Percentiles rank a stretch among this genome's conserved stretches.
Conservation (phyloP, 2,113 vertebrate species). For the Chloropsis hardwickii region DNA sequence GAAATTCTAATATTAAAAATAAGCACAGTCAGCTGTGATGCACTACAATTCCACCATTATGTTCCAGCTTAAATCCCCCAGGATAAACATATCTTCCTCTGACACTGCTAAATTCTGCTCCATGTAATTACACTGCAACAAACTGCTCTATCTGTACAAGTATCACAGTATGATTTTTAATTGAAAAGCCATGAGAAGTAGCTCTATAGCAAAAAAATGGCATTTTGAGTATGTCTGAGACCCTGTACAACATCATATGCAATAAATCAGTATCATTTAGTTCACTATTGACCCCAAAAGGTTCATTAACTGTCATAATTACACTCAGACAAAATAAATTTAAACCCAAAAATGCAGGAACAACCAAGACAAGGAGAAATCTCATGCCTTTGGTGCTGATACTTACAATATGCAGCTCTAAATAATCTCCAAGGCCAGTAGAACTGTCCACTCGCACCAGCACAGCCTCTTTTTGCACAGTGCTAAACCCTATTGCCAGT, state of each 20-base stretch:
- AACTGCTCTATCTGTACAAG: background rate
- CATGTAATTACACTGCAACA: background rate
- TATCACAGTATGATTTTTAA: background rate
- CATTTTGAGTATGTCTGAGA: background rate
- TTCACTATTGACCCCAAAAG: background rate
- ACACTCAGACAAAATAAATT: background rate
- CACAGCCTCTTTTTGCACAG: slow-evolving; percentile 92
- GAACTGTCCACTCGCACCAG: slow-evolving; percentile 97
- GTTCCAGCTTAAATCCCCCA: slow-evolving; percentile 11
- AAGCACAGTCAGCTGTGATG: background rate
- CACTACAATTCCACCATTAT: background rate
- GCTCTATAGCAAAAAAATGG: background rate
- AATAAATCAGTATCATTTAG: background rate
- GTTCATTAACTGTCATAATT: background rate
- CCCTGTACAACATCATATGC: background rate
- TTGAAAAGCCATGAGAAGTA: background rate
- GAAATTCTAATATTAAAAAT: slow-evolving; percentile 12
- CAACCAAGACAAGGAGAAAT: background rate
- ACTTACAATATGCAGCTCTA: slow-evolving; percentile 99
- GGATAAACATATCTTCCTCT: background rate
- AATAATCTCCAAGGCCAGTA: slow-evolving; percentile 93
- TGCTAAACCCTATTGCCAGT: slow-evolving; percentile 97
- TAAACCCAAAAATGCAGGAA: background rate
- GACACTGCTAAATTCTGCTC: background rate
- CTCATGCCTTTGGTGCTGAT: background rate